phyloP scores from a whole-genome alignment of 2,888 invertebrate species.

The Neuroscelio doddi region DNA sequence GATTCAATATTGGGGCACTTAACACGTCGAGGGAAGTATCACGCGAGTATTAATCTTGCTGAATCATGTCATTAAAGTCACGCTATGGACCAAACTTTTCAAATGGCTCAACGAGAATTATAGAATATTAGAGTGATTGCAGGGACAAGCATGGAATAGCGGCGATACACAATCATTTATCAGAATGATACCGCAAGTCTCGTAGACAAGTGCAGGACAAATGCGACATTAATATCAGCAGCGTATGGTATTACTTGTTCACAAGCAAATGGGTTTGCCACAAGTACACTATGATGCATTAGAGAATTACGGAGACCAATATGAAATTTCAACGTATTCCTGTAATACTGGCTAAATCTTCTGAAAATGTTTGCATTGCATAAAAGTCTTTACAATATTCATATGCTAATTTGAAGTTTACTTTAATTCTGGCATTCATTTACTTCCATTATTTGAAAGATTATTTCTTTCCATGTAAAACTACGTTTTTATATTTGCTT shows the following conservation, averaged over 20 bases:
- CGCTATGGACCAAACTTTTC: conserved; percentile 39
- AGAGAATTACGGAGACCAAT: no score
- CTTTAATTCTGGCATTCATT: no score
- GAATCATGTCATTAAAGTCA: conserved; percentile 44
- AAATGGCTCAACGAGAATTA: conserved; percentile 30
- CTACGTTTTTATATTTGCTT: no score
- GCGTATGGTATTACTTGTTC: conserved; percentile 44
- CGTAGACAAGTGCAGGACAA: conserved; percentile 32
- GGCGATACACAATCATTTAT: conserved; percentile 38
- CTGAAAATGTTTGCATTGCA: no score
- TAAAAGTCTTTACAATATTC: no score
- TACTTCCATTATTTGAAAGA: no score
- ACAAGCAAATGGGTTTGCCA: conserved; percentile 39
- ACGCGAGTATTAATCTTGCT: conserved; percentile 33
- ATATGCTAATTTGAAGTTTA: no score
- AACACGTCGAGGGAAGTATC: conserved; percentile 31
- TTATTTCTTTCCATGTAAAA: no score
- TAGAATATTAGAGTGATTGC: conserved; percentile 34
- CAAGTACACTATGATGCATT: conserved; percentile 35
- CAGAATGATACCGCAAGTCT: conserved; percentile 24
- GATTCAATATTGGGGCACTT: conserved; percentile 29
- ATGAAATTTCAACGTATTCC: no score
- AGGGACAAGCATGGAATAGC: not conserved
- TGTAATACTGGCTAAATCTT: no score
- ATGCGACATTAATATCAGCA: conserved; percentile 42